Evolutionary conservation across 2,888 invertebrate genomes (phyloP), one percentile per base, ranked within the genome.

Genomic region (Taphrorychus bicolor): DNA sequence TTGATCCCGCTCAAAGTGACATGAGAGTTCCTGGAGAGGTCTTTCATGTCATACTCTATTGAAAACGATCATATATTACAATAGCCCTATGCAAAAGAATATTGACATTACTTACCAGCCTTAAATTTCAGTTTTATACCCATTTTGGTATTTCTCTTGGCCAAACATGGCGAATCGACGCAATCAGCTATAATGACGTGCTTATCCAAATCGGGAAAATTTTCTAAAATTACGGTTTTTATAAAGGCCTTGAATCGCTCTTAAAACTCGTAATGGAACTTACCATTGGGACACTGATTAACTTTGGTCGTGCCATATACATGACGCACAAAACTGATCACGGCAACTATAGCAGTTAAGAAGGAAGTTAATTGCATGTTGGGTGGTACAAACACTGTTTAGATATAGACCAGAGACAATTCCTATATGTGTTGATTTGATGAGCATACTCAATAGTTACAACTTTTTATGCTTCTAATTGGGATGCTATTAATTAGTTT

Each of bases 1-100:
- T 86, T 83, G 0, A 91, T 76, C 0, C 88, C 88, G 1, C 86
- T 77, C 16, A 93, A 83, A 0, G 84, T 81, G 0, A 90, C 93
- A 69, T 79, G 80, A 5, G 93, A 92, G 5, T 82, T 79, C 65
- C 89, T 90, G 49, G 57, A 85, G 52, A 93, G 56, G 2, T 60
- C 57, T 16, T 68, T 71, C 18, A 40, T 32, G 4, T 42, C 48
- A 7, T 18, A 21, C 9, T 51, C 22, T 51, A 5, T 1, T 3
- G 22, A 2, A 51, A 60, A 60, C 14, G 11, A 23, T n/a, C n/a
- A n/a, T n/a, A n/a, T n/a, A n/a, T n/a, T n/a, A n/a, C n/a, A n/a
- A n/a, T n/a, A n/a, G n/a, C n/a, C n/a, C n/a, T n/a, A n/a, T n/a
- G n/a, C n/a, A n/a, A n/a, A n/a, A 52, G 21, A 11, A 5, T 70